A percentile compares a stretch with the other conserved stretches of the same genome.
Evolutionary conservation across 2,797 vertebrate genomes (phyloP).

Genomic region (Naso thynnoides): DNA sequence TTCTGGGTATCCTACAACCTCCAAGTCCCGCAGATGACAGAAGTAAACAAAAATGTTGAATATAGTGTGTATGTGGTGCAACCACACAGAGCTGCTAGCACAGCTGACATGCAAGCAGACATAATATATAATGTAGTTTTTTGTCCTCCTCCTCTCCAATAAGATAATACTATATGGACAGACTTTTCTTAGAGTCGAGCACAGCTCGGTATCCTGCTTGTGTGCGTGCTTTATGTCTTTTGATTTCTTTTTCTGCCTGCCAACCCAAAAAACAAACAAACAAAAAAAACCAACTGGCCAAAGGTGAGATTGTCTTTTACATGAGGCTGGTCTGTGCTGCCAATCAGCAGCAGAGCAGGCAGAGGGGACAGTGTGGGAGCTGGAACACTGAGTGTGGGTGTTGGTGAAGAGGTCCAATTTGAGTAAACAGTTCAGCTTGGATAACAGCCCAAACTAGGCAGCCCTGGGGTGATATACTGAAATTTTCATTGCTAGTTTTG

Average conservation of each 20-base stretch:
- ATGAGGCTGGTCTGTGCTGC: slow-evolving; percentile 21
- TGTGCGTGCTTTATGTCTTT: neutral
- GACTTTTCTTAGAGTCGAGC: neutral
- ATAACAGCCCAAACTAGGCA: slow-evolving; percentile 47
- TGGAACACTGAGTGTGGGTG: slow-evolving; percentile 34
- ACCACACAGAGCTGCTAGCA: neutral
- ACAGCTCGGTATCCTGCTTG: neutral
- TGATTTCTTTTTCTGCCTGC: slow-evolving; percentile 8
- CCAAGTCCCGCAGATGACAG: no score
- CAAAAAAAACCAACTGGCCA: slow-evolving; percentile 10
- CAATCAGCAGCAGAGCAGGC: slow-evolving; percentile 30
- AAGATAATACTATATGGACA: neutral
- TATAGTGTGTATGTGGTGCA: neutral
- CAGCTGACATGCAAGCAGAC: neutral
- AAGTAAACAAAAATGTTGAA: no score
- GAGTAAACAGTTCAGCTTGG: slow-evolving; percentile 47
- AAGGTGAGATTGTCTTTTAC: slow-evolving; percentile 33
- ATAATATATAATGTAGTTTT: neutral
- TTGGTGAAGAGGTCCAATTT: slow-evolving; percentile 32
- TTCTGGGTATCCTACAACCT: no score
- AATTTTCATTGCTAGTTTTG: slow-evolving; percentile 13
- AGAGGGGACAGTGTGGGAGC: slow-evolving; percentile 24
- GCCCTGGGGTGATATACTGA: slow-evolving; percentile 31
- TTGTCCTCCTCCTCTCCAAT: neutral
- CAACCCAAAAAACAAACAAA: slow-evolving; percentile 1